Conservation (phyloP, 2,113 vertebrate genomes). For the Oreotragus oreotragus region DNA sequence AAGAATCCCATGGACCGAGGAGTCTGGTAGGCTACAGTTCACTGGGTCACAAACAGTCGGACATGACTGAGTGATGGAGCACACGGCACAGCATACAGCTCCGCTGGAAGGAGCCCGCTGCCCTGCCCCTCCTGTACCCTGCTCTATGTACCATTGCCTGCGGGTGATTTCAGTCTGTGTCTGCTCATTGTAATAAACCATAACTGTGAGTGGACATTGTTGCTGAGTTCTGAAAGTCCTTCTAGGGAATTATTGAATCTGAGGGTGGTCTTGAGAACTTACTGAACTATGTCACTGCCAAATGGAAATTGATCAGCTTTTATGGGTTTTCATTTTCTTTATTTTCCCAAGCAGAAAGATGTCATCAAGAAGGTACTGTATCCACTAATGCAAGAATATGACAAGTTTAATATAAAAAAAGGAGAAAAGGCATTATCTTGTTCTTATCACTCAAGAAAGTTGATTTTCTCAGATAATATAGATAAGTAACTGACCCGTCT, state of each 20-base stretch:
- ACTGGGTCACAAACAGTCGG: background rate
- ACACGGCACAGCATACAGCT: fast-evolving
- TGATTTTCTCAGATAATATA: background rate
- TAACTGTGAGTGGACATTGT: background rate
- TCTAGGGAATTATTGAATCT: background rate
- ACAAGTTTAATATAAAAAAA: background rate
- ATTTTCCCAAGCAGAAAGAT: background rate
- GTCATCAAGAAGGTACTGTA: background rate
- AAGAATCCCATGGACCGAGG: background rate
- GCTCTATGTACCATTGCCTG: background rate
- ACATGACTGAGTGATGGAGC: background rate
- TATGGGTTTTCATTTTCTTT: background rate
- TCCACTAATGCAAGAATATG: background rate
- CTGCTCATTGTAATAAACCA: background rate
- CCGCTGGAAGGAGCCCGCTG: background rate
- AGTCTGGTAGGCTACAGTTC: background rate
- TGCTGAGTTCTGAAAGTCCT: background rate
- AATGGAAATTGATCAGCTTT: background rate
- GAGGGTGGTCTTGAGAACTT: background rate
- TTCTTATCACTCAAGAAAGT: background rate
- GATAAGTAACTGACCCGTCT: background rate
- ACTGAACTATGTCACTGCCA: background rate
- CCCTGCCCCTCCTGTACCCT: background rate
- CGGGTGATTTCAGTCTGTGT: background rate
- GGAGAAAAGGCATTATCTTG: background rate